Evolutionary conservation across 1,140 invertebrate species (phyloP).

Genomic region (Halesus radiatus): DNA sequence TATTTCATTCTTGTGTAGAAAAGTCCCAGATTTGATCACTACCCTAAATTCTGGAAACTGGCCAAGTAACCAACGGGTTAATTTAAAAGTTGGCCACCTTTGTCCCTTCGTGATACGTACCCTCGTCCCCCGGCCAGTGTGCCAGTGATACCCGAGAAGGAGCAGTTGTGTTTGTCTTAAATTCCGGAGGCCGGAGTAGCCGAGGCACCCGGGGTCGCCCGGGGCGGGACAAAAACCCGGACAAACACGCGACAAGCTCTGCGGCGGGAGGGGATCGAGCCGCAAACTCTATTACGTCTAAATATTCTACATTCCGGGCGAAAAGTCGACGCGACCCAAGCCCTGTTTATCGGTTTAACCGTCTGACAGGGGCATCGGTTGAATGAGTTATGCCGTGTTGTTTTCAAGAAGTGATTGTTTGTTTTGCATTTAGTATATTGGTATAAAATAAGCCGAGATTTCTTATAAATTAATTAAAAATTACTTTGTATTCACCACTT

Average conservation of each 20-base stretch:
- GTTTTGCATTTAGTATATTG: no score
- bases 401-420: no score
- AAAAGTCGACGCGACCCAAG: background rate
- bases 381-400: no score
- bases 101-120: background rate
- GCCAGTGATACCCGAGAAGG: background rate
- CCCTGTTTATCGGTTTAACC: no score
- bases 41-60: no score
- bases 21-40: no score
- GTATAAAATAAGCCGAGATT: no score
- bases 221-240: background rate
- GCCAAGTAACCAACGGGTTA: background rate
- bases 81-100: constrained; percentile 12
- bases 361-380: no score
- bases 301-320: background rate
- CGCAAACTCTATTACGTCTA: background rate
- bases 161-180: background rate
- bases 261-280: background rate
- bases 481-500: no score
- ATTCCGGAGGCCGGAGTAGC: background rate
- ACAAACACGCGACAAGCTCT: background rate
- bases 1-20: no score
- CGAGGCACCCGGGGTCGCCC: background rate
- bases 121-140: background rate
- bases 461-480: no score